Conservation (phyloP, 2,888 invertebrate species). For the Physocephala rufipes region DNA sequence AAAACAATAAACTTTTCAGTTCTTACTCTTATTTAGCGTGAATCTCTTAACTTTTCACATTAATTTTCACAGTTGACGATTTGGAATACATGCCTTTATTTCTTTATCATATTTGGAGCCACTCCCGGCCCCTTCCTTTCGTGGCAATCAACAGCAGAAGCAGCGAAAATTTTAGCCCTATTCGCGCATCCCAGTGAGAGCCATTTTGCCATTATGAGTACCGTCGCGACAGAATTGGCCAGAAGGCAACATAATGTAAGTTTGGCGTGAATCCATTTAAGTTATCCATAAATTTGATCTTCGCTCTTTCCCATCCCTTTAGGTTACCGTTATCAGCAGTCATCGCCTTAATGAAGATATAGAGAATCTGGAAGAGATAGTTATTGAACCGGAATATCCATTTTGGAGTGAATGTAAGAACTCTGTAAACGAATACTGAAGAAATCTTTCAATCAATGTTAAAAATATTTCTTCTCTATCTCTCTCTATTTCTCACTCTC, state of each 20-base stretch:
- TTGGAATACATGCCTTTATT: background rate
- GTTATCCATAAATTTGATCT: background rate
- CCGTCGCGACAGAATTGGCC: constrained; percentile 65
- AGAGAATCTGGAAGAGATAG: constrained; percentile 57
- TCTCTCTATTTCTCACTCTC: background rate
- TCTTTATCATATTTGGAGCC: background rate
- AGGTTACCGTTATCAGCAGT: constrained; percentile 61
- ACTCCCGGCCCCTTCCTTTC: background rate
- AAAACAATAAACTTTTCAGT: background rate
- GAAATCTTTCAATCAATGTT: background rate
- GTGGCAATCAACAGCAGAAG: constrained; percentile 17
- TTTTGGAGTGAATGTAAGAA: constrained; percentile 60
- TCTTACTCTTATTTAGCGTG: background rate
- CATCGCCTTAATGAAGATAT: constrained; percentile 61
- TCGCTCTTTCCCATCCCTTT: background rate
- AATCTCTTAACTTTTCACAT: too few relatives aligned
- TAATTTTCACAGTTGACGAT: background rate
- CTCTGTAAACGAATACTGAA: background rate
- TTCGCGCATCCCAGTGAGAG: constrained; percentile 63
- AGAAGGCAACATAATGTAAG: constrained; percentile 66
- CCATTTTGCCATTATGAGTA: constrained; percentile 64
- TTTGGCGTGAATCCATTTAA: background rate
- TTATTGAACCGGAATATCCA: constrained; percentile 56
- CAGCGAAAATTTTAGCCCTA: constrained; percentile 57
- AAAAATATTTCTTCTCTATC: background rate